Evolutionary conservation across 2,888 invertebrate species (phyloP).

Genomic region (Ectemnius continuus): DNA sequence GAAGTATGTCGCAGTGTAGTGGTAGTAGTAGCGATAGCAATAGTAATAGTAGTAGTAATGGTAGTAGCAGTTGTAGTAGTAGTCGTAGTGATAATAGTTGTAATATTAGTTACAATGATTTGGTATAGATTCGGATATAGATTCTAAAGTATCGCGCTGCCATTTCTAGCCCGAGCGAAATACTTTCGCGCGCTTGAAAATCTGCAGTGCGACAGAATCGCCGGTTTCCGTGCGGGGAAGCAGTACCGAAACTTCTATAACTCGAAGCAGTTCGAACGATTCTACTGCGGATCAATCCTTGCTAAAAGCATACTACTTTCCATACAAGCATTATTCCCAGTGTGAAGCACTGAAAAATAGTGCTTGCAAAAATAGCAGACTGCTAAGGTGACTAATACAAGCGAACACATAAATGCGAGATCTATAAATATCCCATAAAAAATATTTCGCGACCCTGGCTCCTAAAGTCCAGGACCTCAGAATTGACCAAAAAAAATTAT

Average conservation of each 20-base stretch:
- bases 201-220: no score
- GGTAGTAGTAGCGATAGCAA: not conserved
- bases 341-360: not conserved
- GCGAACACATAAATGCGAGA: constrained; percentile 6
- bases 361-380: no score
- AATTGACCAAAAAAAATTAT: no score
- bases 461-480: no score
- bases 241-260: not conserved
- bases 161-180: no score
- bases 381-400: not conserved
- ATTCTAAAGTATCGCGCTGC: no score
- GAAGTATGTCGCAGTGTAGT: constrained; percentile 5
- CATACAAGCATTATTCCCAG: no score
- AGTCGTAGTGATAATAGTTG: not conserved
- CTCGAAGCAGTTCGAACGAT: not conserved
- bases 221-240: not conserved
- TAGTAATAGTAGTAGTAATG: not conserved
- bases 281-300: not conserved
- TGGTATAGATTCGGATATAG: constrained; percentile 1
- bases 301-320: not conserved
- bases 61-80: not conserved
- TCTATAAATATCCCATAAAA: not conserved
- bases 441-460: not conserved
- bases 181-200: no score
- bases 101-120: not conserved